Percentiles rank a stretch among this genome's conserved stretches.
Conservation (phyloP, 2,797 vertebrate genomes). For the Pipistrellus kuhlii region DNA sequence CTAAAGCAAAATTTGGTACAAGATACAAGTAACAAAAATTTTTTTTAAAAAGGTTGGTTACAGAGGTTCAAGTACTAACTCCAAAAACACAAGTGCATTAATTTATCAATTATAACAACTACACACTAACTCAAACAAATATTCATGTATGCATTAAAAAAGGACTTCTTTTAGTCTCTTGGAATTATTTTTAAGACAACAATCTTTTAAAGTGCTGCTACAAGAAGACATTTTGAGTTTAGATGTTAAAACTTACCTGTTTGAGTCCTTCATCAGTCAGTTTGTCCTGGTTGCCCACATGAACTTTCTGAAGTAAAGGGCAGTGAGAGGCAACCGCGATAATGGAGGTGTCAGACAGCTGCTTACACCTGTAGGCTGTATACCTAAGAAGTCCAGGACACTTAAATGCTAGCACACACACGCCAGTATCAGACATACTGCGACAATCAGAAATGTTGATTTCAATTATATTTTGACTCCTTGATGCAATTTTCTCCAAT, state of each 20-base stretch:
- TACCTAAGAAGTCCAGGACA: slow-evolving; percentile 96
- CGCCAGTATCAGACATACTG: slow-evolving; percentile 95
- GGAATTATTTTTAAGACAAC: slow-evolving; percentile 35
- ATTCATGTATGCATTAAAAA: slow-evolving; percentile 1
- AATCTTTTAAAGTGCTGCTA: slow-evolving; percentile 38
- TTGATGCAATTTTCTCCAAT: slow-evolving; percentile 96
- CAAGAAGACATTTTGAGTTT: slow-evolving; percentile 35
- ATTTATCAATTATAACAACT: neutral
- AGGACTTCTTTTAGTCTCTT: neutral
- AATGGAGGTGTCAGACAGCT: slow-evolving; percentile 96
- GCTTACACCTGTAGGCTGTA: slow-evolving; percentile 98
- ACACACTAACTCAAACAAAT: slow-evolving; percentile 19
- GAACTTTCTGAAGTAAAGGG: slow-evolving; percentile 97
- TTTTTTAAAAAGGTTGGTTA: neutral
- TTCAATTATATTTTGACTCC: slow-evolving; percentile 97
- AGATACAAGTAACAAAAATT: slow-evolving; percentile 44
- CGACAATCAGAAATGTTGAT: slow-evolving; percentile 99
- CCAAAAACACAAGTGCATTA: slow-evolving; percentile 40
- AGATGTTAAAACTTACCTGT: slow-evolving; percentile 89
- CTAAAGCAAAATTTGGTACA: slow-evolving; percentile 50
- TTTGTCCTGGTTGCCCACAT: slow-evolving; percentile 98
- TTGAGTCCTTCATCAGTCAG: slow-evolving; percentile 95
- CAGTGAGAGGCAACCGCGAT: slow-evolving; percentile 94
- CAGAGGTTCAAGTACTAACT: neutral
- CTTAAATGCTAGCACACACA: slow-evolving; percentile 94